phyloP scores from a whole-genome alignment of 2,113 vertebrate genomes.

The Agapornis roseicollis region DNA sequence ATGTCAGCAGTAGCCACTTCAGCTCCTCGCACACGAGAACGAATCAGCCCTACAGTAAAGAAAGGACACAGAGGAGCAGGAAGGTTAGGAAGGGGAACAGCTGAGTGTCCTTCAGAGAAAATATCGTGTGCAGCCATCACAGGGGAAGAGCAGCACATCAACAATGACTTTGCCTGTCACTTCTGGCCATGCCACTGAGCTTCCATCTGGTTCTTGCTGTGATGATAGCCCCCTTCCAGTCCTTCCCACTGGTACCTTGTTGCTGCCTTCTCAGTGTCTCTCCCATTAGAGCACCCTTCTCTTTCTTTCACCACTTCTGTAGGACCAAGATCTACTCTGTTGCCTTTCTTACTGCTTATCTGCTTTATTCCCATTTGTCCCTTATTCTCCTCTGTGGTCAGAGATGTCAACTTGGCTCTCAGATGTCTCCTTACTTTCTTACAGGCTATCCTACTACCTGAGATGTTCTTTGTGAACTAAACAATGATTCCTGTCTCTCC shows the following conservation, averaged over 20 bases:
- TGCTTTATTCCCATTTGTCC: background rate
- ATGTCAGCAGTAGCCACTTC: slow-evolving; percentile 84
- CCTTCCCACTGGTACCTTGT: background rate
- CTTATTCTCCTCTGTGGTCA: background rate
- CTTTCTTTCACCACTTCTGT: background rate
- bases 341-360: background rate
- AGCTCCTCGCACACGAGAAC: slow-evolving; percentile 93
- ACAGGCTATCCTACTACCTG: background rate
- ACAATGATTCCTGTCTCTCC: background rate
- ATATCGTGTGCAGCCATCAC: background rate
- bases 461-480: background rate
- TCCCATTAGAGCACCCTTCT: background rate
- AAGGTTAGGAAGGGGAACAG: background rate
- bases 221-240: background rate
- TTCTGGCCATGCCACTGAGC: background rate
- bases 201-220: background rate
- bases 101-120: background rate
- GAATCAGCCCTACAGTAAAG: slow-evolving; percentile 84
- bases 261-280: background rate
- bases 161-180: background rate
- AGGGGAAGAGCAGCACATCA: background rate
- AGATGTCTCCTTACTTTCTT: background rate
- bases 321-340: background rate
- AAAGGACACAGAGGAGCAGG: background rate
- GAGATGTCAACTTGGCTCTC: background rate